These are phyloP conservation scores for Oedothorax gibbosus DNA, from an alignment of 1,140 invertebrate species.

Conservation along the genomic window DNA sequence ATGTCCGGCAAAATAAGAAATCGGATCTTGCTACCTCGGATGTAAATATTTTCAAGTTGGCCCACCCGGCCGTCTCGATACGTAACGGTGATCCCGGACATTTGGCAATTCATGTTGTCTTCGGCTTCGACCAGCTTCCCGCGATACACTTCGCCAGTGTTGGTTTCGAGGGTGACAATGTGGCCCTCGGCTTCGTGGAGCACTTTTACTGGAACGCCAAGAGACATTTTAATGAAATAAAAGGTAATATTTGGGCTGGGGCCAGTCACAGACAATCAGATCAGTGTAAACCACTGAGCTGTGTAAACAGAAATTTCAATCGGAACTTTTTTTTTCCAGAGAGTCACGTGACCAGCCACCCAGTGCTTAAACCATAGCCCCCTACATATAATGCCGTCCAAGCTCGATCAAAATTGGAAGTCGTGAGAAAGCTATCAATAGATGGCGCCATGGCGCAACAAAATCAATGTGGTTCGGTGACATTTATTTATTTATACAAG, in stretches of 20 bases:
- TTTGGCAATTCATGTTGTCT: constrained; percentile 98
- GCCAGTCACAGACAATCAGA: no score
- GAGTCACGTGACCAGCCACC: no score
- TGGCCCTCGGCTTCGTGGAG: constrained; percentile 99
- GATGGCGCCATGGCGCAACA: no score
- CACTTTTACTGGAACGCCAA: constrained; percentile 96
- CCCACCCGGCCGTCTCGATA: constrained; percentile 77
- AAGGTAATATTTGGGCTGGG: neutral
- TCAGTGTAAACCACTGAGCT: no score
- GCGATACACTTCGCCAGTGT: constrained; percentile 96
- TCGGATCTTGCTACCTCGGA: constrained; percentile 97
- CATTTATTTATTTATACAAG: no score
- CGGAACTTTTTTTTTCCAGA: no score
- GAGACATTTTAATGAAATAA: constrained; percentile 70
- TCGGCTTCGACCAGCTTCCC: constrained; percentile 99
- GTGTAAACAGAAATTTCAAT: no score
- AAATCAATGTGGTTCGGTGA: no score
- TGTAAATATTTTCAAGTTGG: constrained; percentile 97
- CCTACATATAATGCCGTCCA: no score
- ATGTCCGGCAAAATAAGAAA: constrained; percentile 99
- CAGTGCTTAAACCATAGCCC: no score
- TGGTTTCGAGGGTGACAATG: constrained; percentile 98
- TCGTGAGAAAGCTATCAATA: no score
- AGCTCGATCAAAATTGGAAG: no score
- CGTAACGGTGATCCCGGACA: constrained; percentile 93